Evolutionary conservation across 2,113 vertebrate genomes (phyloP).

Genomic region (Callopanchax toddi): DNA sequence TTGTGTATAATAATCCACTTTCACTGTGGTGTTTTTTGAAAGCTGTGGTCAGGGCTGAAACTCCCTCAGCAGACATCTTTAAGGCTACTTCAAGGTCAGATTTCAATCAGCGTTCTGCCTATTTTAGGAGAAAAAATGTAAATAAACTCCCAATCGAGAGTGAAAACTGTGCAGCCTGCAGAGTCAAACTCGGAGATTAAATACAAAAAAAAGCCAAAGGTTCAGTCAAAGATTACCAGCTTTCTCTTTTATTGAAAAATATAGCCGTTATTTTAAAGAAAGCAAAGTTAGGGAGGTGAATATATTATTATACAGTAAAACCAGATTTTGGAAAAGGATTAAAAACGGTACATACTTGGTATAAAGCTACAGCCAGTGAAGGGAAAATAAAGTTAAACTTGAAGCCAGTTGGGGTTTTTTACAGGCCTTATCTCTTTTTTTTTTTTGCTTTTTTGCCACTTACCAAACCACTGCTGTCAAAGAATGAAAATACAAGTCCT

Average conservation of each 20-base stretch:
- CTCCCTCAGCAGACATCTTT: conserved; percentile 14
- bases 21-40: conserved; percentile 5
- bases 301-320: conserved; percentile 78
- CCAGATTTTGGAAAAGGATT: conserved; percentile 45
- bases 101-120: conserved; percentile 18
- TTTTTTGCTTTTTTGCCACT: too few relatives aligned
- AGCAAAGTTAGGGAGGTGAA: conserved; percentile 65
- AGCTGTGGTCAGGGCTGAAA: conserved; percentile 16
- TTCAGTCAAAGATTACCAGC: conserved; percentile 67
- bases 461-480: conserved; percentile 28
- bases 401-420: conserved; percentile 27
- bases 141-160: background rate
- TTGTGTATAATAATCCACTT: conserved; percentile 27
- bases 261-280: conserved; percentile 77
- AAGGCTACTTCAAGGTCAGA: conserved; percentile 30
- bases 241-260: conserved; percentile 84
- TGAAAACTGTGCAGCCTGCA: background rate
- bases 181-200: background rate
- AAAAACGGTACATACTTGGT: conserved; percentile 59
- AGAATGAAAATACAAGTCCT: conserved; percentile 10
- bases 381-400: conserved; percentile 51
- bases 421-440: conserved; percentile 37
- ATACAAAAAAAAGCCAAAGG: conserved; percentile 17
- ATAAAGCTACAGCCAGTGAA: conserved; percentile 50
- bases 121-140: conserved; percentile 17